Conservation (phyloP, 2,797 vertebrate species). For the Sardinella longiceps region DNA sequence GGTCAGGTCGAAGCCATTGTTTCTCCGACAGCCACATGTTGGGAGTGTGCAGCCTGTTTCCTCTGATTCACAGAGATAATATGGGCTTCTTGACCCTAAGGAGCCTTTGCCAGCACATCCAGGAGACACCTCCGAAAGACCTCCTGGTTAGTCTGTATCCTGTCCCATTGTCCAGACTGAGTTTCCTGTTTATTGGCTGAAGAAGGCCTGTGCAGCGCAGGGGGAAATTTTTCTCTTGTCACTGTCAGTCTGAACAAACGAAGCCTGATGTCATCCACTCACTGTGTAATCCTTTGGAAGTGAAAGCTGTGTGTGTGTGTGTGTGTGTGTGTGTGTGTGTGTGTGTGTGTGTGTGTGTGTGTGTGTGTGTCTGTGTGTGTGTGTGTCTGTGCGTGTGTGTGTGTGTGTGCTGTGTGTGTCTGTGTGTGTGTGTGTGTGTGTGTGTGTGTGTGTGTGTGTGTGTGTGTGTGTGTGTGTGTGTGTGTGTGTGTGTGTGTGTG, state of each 20-base stretch:
- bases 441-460: not conserved
- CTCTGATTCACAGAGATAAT: conserved; percentile 52
- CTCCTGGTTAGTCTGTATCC: conserved; percentile 58
- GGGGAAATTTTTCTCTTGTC: not conserved
- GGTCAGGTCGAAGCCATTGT: conserved; percentile 44
- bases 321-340: not conserved
- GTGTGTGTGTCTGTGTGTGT: not conserved
- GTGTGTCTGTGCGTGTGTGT: too few species aligned
- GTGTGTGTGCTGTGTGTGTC: too few species aligned
- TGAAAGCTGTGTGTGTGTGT: not conserved
- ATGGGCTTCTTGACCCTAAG: conserved; percentile 49
- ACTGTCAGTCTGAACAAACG: not conserved
- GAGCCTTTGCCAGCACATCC: conserved; percentile 37
- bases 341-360: not conserved
- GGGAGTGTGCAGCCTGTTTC: conserved; percentile 45
- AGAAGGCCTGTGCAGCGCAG: not conserved
- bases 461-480: not conserved
- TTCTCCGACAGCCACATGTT: conserved; percentile 17
- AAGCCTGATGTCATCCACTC: not conserved
- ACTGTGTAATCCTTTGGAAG: not conserved
- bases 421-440: not conserved
- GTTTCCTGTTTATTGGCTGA: conserved; percentile 69
- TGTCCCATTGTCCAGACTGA: conserved; percentile 64
- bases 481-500: not conserved
- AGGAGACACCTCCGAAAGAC: conserved; percentile 53